These are phyloP conservation scores for Cryptocephalus primarius DNA, from an alignment of 2,888 invertebrate species.

Conservation along the genomic window DNA sequence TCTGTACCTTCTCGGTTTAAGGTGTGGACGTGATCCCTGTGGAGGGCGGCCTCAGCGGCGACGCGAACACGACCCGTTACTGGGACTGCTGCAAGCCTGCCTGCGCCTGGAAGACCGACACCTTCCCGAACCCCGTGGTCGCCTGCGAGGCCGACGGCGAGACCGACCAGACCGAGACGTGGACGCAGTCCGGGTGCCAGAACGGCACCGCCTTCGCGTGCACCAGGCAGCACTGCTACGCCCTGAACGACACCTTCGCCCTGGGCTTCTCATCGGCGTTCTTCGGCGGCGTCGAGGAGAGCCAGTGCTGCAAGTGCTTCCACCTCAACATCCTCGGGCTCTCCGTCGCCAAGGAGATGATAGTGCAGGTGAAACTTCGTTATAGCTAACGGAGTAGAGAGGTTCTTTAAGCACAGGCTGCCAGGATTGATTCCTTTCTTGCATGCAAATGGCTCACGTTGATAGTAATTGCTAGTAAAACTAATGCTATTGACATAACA, in stretches of 20 bases:
- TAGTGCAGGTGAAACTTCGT: slow-evolving; percentile 8
- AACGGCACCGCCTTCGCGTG: slow-evolving; percentile 9
- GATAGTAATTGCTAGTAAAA: slow-evolving; percentile 11
- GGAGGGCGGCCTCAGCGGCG: slow-evolving; percentile 6
- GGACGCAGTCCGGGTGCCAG: background rate
- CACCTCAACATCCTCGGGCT: slow-evolving; percentile 4
- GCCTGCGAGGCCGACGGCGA: slow-evolving; percentile 8
- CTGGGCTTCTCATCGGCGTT: background rate
- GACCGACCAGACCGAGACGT: slow-evolving; percentile 1
- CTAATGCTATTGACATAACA: too few relatives aligned
- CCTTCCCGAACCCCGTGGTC: slow-evolving; percentile 7
- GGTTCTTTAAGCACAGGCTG: too few relatives aligned
- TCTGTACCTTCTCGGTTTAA: too few relatives aligned
- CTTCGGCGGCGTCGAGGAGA: slow-evolving; percentile 1
- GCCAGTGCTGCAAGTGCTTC: slow-evolving; percentile 8
- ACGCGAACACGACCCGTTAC: slow-evolving; percentile 11
- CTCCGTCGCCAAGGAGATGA: slow-evolving; percentile 3
- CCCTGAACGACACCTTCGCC: background rate
- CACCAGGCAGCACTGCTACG: slow-evolving; percentile 7
- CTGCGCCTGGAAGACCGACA: slow-evolving; percentile 8
- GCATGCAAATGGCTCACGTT: slow-evolving; percentile 5
- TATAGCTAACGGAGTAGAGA: slow-evolving; percentile 5
- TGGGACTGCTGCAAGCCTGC: slow-evolving; percentile 5
- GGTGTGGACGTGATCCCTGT: background rate
- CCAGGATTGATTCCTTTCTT: background rate